Evolutionary conservation across 92 coral and sea anemone genomes (phyloP).

Genomic region (Siderastrea siderea): DNA sequence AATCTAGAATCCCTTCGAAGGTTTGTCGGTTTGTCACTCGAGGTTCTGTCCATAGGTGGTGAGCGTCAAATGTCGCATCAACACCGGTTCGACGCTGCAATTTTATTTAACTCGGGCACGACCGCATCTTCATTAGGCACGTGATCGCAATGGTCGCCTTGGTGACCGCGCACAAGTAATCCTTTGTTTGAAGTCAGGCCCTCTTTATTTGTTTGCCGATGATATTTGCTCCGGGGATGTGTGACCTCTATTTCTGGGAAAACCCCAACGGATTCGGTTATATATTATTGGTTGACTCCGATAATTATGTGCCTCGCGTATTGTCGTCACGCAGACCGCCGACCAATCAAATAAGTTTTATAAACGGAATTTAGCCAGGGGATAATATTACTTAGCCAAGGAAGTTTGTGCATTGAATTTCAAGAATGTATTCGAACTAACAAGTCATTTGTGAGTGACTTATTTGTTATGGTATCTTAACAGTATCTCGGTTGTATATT

Average conservation of each 20-base stretch:
- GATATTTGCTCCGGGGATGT: too few relatives aligned
- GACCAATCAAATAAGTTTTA: constrained; percentile 37
- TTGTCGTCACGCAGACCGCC: background rate
- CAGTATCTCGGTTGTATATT: too few relatives aligned
- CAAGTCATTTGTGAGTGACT: too few relatives aligned
- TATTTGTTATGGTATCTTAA: too few relatives aligned
- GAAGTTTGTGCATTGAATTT: too few relatives aligned
- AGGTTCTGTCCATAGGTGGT: constrained; percentile 47
- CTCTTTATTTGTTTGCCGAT: background rate
- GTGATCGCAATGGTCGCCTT: too few relatives aligned
- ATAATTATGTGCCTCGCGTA: background rate
- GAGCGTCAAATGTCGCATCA: constrained; percentile 38
- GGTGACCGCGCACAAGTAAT: constrained; percentile 21
- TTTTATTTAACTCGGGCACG: constrained; percentile 20
- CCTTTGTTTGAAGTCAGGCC: constrained; percentile 10
- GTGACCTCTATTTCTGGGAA: constrained; percentile 80
- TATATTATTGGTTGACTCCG: constrained; percentile 29
- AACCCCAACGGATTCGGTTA: constrained; percentile 54
- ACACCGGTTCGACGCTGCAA: background rate
- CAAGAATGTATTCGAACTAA: too few relatives aligned
- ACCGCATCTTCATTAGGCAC: constrained; percentile 37
- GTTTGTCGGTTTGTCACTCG: background rate
- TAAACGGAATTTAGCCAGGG: too few relatives aligned
- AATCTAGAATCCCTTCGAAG: too few relatives aligned
- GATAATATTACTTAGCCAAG: too few relatives aligned